Conservation (phyloP, 1,140 invertebrate genomes). For the Macrotrachela quadricornifera region DNA sequence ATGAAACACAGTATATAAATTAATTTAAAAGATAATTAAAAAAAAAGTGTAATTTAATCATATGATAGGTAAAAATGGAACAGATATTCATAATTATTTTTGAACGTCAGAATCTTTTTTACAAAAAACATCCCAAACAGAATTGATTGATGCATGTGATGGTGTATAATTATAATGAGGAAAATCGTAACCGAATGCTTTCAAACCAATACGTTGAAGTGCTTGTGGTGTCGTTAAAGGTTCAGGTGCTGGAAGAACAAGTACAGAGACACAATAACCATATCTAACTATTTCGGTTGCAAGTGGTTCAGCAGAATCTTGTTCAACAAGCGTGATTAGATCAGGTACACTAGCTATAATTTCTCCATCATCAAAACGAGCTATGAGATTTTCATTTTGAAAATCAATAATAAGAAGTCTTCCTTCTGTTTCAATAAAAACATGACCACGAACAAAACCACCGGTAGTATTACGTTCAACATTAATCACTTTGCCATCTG, state of each 20-base stretch:
- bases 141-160: too few species aligned
- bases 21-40: too few species aligned
- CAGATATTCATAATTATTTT: too few species aligned
- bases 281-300: slow-evolving; percentile 18
- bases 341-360: slow-evolving; percentile 17
- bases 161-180: too few species aligned
- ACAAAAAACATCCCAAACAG: too few species aligned
- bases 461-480: slow-evolving; percentile 16
- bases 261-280: slow-evolving; percentile 16
- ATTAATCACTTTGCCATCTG: slow-evolving; percentile 1
- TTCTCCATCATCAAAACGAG: not conserved
- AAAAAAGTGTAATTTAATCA: too few species aligned
- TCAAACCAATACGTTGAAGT: slow-evolving; percentile 17
- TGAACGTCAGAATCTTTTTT: too few species aligned
- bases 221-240: slow-evolving; percentile 13
- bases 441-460: slow-evolving; percentile 17
- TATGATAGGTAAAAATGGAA: too few species aligned
- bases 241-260: slow-evolving; percentile 13
- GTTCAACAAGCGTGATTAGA: slow-evolving; percentile 17
- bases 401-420: slow-evolving; percentile 15
- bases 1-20: too few species aligned
- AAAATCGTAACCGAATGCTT: slow-evolving; percentile 16
- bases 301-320: slow-evolving; percentile 18
- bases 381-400: slow-evolving; percentile 22
- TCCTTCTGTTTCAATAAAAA: slow-evolving; percentile 11